Evolutionary conservation across 2,888 invertebrate species (phyloP), one percentile per base, ranked within the genome.

Genomic region (Melieria picta): DNA sequence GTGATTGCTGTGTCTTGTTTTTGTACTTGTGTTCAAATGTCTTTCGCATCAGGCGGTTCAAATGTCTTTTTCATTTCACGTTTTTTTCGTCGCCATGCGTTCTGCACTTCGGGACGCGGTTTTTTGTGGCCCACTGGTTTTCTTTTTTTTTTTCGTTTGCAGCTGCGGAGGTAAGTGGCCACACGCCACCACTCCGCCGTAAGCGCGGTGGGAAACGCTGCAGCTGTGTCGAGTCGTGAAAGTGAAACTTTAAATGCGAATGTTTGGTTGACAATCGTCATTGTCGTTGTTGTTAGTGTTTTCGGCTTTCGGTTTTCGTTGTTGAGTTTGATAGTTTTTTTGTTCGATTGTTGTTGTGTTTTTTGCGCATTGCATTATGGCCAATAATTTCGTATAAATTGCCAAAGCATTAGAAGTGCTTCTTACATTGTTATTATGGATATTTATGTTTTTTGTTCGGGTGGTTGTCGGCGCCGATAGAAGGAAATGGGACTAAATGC

Each of bases 191-290:
- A 30, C 30, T 3, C 30, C 30, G 62, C 11, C 43, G 62, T 46
- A 62, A n/a, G 4, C 11, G 10, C 10, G 42, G 63, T 65, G 65
- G 52, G 65, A 65, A 65, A 42, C 42, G 47, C 4, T 43, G 55
- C 65, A 65, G 65, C 65, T 65, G 65, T 50, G 30, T 30, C 45
- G 10, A 30, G 11, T 48, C 50, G 7, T 30, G 50, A 65, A 65
- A 65, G 65, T 65, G 52, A 55, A 55, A 48, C 43, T 65, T 65
- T 30, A 30, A 65, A 65, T 65, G 65, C 55, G 43, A 10, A 10
- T 65, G 52, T 65, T 30, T 30, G 30, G 30, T 30, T 30, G 30
- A 30, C 30, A 30, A 30, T 30, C 30, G 30, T 30, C 30, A 30
- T 30, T 30, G 30, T 30, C 30, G 30, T 30, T 30, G 30, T 30